Evolutionary conservation across 2,888 invertebrate genomes (phyloP).

Genomic region (Schrankia costaestrigalis): DNA sequence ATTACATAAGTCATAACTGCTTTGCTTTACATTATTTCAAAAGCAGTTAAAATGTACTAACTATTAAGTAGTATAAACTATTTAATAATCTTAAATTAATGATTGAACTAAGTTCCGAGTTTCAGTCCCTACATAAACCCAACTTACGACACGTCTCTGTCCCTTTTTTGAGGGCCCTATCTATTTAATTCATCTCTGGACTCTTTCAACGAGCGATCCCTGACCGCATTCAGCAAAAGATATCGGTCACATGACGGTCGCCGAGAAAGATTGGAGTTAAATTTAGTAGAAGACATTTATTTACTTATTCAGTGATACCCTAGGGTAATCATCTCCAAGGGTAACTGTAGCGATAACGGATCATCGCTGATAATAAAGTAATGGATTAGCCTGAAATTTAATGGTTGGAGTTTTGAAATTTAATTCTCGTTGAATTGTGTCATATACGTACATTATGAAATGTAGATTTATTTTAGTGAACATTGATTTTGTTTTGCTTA

Average conservation of each 20-base stretch:
- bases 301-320: constrained; percentile 64
- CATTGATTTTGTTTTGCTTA: constrained; percentile 8
- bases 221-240: constrained; percentile 70
- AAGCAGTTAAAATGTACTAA: neutral
- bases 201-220: constrained; percentile 70
- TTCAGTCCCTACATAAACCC: constrained; percentile 15
- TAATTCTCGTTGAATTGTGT: neutral
- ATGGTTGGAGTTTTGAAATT: constrained; percentile 4
- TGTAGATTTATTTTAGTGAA: constrained; percentile 7
- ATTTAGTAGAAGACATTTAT: constrained; percentile 80
- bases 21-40: too few relatives aligned
- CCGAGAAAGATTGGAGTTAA: constrained; percentile 71
- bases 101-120: constrained; percentile 20
- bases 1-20: too few relatives aligned
- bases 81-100: constrained; percentile 13
- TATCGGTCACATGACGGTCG: constrained; percentile 75
- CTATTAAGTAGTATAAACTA: constrained; percentile 17
- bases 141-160: constrained; percentile 42
- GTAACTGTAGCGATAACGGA: constrained; percentile 51
- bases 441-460: too few relatives aligned
- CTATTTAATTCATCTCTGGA: constrained; percentile 78
- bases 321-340: constrained; percentile 61
- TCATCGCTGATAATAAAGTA: constrained; percentile 38
- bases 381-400: constrained; percentile 39
- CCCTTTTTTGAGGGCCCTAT: constrained; percentile 69